Conservation (phyloP, 2,797 vertebrate genomes). For the Mus spretus region DNA sequence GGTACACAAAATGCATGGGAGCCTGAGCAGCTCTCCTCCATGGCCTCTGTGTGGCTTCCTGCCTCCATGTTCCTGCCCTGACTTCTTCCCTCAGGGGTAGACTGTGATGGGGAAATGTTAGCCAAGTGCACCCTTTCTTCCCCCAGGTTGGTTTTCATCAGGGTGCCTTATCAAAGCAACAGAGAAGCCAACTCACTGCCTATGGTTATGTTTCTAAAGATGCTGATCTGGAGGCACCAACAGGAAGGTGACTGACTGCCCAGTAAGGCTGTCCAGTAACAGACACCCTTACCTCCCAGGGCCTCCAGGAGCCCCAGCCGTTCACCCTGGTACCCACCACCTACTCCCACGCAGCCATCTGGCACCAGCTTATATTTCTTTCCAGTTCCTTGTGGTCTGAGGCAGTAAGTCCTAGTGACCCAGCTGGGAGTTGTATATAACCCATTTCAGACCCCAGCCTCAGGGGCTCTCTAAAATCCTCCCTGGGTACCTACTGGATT, state of each 20-base stretch:
- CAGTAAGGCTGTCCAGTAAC: neutral
- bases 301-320: constrained; percentile 19
- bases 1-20: too few relatives aligned
- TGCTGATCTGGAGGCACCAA: neutral
- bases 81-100: too few relatives aligned
- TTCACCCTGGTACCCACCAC: neutral
- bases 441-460: neutral
- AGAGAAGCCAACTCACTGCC: neutral
- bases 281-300: neutral
- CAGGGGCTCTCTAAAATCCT: neutral
- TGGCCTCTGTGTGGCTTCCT: neutral
- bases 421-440: constrained; percentile 49
- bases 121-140: neutral
- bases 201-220: neutral
- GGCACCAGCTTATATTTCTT: neutral
- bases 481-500: neutral
- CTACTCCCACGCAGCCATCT: neutral
- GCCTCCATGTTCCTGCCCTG: neutral
- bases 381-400: neutral
- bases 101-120: neutral
- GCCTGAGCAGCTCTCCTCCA: neutral
- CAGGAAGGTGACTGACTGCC: neutral
- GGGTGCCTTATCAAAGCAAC: neutral
- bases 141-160: neutral
- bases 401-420: neutral